Base-by-base conservation (phyloP, 2,797 vertebrate species). In the Sebastes miniatus region DNA sequence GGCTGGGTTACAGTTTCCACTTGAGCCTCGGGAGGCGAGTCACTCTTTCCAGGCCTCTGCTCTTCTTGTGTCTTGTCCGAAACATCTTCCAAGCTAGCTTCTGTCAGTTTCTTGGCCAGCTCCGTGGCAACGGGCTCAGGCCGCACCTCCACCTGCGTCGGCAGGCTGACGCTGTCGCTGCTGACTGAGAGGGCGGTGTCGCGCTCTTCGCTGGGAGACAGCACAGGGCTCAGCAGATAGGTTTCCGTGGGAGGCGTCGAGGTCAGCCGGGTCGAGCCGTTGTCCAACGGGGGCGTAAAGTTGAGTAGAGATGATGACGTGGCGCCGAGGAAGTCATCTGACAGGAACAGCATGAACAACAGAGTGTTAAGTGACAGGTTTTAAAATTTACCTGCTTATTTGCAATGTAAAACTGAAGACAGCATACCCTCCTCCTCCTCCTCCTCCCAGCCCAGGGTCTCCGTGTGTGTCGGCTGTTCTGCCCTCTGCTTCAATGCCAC, bases 401-500 rank as follows among this genome's bases (percentile, higher is more conserved):
- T 36, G 34, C 8, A 8, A 76, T 22, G 13, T 32, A 18, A 56
- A 74, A 69, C 20, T 6, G 25, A 8, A n/a, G 22, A 6, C 2
- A 11, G 27, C 84, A n/a, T 91, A 95, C 95, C 95, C 68, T 96
- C 96, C 69, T 96, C 96, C 80, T 96, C 96, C 80, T 98, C 97
- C 56, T 99, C 99, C 74, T 99, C 99, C 96, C 98, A 99, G 90
- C 96, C 96, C 13, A 97, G 95, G 65, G 96, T 96, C 89, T 99
- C 98, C 0, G 93, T 96, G 83, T 98, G 96, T 63, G 96, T 83
- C 14, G 94, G 96, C 89, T 97, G 97, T 66, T 99, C 98, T 0
- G 98, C 99, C 82, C 98, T 95, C 88, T 98, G 98, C 93, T 99
- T 99, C 90, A 99, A 88, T 0, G 97, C 97, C 85, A 98, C 94